These are phyloP conservation scores for Chloroceryle aenea DNA, from an alignment of 2,113 vertebrate genomes.

Conservation along the genomic window DNA sequence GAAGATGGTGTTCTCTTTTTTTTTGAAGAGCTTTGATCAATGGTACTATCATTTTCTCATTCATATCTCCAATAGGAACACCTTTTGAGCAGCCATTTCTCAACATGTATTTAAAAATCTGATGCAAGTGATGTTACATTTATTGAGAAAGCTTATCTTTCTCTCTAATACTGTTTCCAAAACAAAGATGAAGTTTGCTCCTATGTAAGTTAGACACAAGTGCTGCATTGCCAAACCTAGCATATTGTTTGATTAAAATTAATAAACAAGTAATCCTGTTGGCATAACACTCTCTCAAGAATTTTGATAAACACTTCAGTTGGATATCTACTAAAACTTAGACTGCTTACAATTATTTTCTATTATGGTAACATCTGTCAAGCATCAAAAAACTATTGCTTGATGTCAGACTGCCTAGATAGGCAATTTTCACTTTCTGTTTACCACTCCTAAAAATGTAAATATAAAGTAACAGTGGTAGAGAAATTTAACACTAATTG, in stretches of 20 bases:
- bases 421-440: not conserved
- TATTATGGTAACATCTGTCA: not conserved
- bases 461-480: not conserved
- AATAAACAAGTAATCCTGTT: not conserved
- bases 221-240: not conserved
- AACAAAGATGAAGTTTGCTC: not conserved
- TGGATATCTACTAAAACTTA: not conserved
- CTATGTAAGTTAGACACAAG: not conserved
- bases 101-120: not conserved
- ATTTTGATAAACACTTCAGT: not conserved
- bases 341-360: not conserved
- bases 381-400: not conserved
- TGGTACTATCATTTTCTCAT: not conserved
- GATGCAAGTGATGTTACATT: not conserved
- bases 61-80: not conserved
- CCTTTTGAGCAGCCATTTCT: not conserved
- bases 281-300: not conserved
- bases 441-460: not conserved
- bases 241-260: slow-evolving; percentile 4
- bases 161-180: not conserved
- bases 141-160: not conserved
- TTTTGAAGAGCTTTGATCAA: not conserved
- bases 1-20: not conserved
- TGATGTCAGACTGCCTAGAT: not conserved
- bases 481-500: not conserved